Evolutionary conservation across 2,113 vertebrate genomes (phyloP).

Genomic region (Elephas maximus): DNA sequence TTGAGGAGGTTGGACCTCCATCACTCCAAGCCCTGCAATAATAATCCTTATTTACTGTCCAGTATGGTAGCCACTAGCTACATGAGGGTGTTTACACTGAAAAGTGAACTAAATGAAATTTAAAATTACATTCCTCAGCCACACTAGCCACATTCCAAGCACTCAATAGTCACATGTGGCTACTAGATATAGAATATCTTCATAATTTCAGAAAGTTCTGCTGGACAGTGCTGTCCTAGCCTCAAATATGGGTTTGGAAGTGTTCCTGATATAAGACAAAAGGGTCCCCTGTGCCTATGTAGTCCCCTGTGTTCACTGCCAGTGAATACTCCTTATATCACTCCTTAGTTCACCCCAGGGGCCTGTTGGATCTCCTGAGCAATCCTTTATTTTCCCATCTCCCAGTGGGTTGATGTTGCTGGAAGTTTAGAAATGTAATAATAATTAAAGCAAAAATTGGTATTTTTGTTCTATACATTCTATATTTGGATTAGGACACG

Average conservation of each 20-base stretch:
- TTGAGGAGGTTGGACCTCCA: background rate
- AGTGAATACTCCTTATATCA: background rate
- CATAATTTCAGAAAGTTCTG: background rate
- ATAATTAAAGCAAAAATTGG: background rate
- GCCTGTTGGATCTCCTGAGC: background rate
- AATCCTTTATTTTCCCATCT: background rate
- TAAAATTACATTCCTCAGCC: background rate
- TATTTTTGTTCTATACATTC: background rate
- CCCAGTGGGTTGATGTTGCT: background rate
- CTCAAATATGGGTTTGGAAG: background rate
- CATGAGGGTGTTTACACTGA: background rate
- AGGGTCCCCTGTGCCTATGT: background rate
- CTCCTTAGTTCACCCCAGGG: background rate
- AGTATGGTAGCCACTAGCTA: background rate
- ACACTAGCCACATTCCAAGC: background rate
- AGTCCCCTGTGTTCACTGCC: background rate
- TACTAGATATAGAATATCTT: background rate
- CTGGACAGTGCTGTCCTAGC: background rate
- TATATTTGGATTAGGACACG: background rate
- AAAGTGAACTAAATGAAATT: background rate
- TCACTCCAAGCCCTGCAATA: background rate
- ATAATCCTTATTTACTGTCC: background rate
- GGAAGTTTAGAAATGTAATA: background rate
- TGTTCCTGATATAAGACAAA: background rate
- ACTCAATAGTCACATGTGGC: background rate